Evolutionary conservation across 2,888 invertebrate species (phyloP).

Genomic region (Pinctada fucata): DNA sequence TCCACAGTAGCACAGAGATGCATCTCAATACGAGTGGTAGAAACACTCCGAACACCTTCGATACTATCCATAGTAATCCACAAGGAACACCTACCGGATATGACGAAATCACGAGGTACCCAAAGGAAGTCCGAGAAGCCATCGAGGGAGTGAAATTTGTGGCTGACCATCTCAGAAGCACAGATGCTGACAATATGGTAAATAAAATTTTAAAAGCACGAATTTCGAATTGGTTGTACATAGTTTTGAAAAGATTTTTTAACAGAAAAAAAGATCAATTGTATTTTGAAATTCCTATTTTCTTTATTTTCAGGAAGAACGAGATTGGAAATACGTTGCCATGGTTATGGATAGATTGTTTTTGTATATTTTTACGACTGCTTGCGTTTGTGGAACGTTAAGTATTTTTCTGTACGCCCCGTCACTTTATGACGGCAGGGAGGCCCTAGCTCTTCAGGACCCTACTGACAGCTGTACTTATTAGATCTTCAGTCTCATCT

Average conservation of each 20-base stretch:
- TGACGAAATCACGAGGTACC: slow-evolving; percentile 50
- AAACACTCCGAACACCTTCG: slow-evolving; percentile 14
- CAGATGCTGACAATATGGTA: slow-evolving; percentile 65
- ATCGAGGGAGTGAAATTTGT: slow-evolving; percentile 67
- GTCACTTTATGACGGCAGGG: slow-evolving; percentile 70
- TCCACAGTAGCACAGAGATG: slow-evolving; percentile 18
- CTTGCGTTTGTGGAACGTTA: slow-evolving; percentile 88
- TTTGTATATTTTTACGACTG: slow-evolving; percentile 94
- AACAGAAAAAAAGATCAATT: too few species aligned
- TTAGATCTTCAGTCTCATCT: background rate
- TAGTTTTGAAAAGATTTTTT: too few species aligned
- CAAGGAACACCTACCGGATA: slow-evolving; percentile 16
- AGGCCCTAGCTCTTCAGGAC: slow-evolving; percentile 3
- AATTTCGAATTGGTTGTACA: too few species aligned
- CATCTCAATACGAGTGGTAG: slow-evolving; percentile 2
- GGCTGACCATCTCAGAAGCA: slow-evolving; percentile 64
- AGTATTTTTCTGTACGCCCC: slow-evolving; percentile 77
- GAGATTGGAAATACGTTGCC: slow-evolving; percentile 98
- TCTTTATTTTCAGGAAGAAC: slow-evolving; percentile 77
- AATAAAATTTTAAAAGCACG: slow-evolving; percentile 12
- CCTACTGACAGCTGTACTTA: slow-evolving; percentile 15
- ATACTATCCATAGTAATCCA: slow-evolving; percentile 34
- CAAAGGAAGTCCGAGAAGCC: slow-evolving; percentile 63
- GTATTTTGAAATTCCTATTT: background rate
- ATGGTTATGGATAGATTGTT: slow-evolving; percentile 95